These are phyloP conservation scores for Varanus salvator DNA, from an alignment of 2,113 vertebrate genomes.

Conservation along the genomic window DNA sequence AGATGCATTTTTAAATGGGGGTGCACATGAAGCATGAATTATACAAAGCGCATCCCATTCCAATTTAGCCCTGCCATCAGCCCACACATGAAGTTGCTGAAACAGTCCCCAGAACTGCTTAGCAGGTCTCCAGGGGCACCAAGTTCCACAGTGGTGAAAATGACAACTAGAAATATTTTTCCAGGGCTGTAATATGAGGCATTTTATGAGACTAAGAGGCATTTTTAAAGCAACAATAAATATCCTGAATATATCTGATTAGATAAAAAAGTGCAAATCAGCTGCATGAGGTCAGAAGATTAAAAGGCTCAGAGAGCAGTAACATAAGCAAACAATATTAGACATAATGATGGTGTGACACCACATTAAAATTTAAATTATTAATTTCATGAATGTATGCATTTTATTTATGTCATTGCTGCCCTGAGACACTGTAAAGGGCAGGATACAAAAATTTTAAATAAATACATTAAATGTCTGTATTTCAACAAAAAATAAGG, in stretches of 20 bases:
- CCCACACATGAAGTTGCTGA: neutral
- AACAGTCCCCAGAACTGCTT: neutral
- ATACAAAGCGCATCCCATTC: neutral
- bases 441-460: too few species aligned
- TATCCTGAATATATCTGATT: neutral
- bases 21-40: neutral
- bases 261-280: neutral
- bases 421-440: too few species aligned
- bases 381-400: too few species aligned
- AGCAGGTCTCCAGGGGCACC: neutral
- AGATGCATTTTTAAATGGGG: neutral
- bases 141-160: neutral
- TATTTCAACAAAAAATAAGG: neutral
- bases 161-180: neutral
- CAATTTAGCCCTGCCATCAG: neutral
- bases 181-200: neutral
- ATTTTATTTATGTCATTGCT: too few species aligned
- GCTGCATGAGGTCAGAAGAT: neutral
- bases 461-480: too few species aligned
- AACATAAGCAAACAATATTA: neutral
- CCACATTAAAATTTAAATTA: slow-evolving; percentile 6
- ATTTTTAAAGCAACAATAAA: neutral
- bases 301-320: neutral
- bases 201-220: neutral
- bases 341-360: neutral